Conservation (phyloP, 23 tunicate species). For the Trididemnum nubilum region DNA sequence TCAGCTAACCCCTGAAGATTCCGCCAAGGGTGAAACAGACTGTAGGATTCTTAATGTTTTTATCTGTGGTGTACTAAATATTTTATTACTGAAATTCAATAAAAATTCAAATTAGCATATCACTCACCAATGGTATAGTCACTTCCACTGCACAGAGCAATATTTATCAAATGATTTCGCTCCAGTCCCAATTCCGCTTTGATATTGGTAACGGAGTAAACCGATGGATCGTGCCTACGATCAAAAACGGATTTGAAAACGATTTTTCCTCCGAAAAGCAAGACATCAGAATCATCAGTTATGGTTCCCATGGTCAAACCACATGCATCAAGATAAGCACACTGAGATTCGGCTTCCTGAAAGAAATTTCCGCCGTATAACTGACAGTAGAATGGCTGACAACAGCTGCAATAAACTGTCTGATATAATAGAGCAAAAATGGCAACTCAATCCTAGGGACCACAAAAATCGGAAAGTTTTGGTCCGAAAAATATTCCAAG, state of each 20-base stretch:
- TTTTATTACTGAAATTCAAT: no score
- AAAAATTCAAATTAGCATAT: no score
- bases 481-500: no score
- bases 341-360: slow-evolving; percentile 93
- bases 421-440: neutral
- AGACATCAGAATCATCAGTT: slow-evolving; percentile 87
- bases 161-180: slow-evolving; percentile 59
- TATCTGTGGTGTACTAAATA: no score
- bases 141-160: slow-evolving; percentile 86
- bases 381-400: neutral
- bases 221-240: slow-evolving; percentile 62
- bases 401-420: neutral
- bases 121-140: slow-evolving; percentile 87
- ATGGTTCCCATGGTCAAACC: slow-evolving; percentile 86
- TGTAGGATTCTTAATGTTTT: no score
- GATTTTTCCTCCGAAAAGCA: slow-evolving; percentile 75
- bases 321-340: slow-evolving; percentile 68
- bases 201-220: slow-evolving; percentile 39
- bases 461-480: neutral
- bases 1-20: no score
- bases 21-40: no score
- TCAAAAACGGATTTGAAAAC: slow-evolving; percentile 72
- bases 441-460: neutral
- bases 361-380: no score
- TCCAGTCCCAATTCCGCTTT: slow-evolving; percentile 75